Percentiles rank a stretch among this genome's conserved stretches.
These are phyloP conservation scores for Alviniconcha marisindica DNA, from an alignment of 1,140 invertebrate species.

Conservation along the genomic window DNA sequence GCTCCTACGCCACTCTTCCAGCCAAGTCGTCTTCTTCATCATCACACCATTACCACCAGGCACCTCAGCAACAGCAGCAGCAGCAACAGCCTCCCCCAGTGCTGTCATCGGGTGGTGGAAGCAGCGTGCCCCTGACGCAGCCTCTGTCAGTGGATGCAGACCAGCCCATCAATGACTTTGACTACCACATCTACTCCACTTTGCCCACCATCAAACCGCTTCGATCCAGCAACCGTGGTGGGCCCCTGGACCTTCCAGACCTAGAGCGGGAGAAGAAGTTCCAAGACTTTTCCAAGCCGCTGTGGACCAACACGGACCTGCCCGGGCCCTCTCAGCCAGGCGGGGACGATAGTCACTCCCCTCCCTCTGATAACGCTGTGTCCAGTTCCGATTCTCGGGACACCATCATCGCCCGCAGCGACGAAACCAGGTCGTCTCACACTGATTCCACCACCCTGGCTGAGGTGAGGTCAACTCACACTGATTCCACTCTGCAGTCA, in stretches of 20 bases:
- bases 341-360: constrained; percentile 41
- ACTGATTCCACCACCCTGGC: constrained; percentile 35
- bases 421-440: constrained; percentile 11
- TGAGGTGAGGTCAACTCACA: too few species aligned
- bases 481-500: neutral
- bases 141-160: constrained; percentile 34
- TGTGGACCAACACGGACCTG: constrained; percentile 51
- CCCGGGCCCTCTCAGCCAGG: constrained; percentile 1
- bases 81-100: constrained; percentile 8
- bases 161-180: constrained; percentile 43
- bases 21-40: constrained; percentile 39
- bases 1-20: constrained; percentile 62
- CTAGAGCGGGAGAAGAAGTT: constrained; percentile 33
- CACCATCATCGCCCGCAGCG: constrained; percentile 48
- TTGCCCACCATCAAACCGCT: constrained; percentile 65
- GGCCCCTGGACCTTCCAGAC: constrained; percentile 19
- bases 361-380: constrained; percentile 50
- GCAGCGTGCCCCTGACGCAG: neutral
- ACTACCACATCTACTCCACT: constrained; percentile 55
- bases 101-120: neutral
- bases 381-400: constrained; percentile 55
- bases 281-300: constrained; percentile 50
- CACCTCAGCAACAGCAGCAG: constrained; percentile 5
- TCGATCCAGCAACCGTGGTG: constrained; percentile 42
- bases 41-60: neutral